phyloP scores from a whole-genome alignment of 2,888 invertebrate species.

The Campoplex nolae region DNA sequence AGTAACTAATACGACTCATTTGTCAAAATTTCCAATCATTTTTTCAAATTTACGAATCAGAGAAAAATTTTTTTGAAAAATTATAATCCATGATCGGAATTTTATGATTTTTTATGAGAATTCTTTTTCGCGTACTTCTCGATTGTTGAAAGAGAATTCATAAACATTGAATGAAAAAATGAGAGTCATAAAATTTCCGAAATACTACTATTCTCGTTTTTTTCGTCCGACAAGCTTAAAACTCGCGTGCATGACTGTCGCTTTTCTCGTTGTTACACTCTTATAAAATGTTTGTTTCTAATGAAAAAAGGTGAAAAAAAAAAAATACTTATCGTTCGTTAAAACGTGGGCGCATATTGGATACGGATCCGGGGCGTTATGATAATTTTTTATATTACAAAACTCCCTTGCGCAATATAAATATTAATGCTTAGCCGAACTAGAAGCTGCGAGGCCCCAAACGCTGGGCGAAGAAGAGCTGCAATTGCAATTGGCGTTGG shows the following conservation, averaged over 20 bases:
- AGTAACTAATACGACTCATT: not conserved
- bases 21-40: not conserved
- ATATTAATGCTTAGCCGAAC: conserved; percentile 86
- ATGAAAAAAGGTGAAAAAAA: conserved; percentile 19
- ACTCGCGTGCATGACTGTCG: conserved; percentile 29
- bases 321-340: not conserved
- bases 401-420: conserved; percentile 69
- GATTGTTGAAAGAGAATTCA: not conserved
- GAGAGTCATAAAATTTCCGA: not conserved
- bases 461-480: conserved; percentile 99
- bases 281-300: not conserved
- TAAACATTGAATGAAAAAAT: not conserved
- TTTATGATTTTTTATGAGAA: too few relatives aligned
- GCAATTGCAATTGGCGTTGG: conserved; percentile 98
- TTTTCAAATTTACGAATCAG: too few relatives aligned
- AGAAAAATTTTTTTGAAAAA: not conserved
- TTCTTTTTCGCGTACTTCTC: not conserved
- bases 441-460: conserved; percentile 97
- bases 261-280: conserved; percentile 5
- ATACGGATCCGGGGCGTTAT: conserved; percentile 61
- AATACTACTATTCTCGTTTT: not conserved
- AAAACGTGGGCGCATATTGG: conserved; percentile 20
- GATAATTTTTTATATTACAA: conserved; percentile 69
- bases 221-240: not conserved
- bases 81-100: not conserved